Conservation (phyloP, 2,113 vertebrate genomes). For the Hippotragus niger region DNA sequence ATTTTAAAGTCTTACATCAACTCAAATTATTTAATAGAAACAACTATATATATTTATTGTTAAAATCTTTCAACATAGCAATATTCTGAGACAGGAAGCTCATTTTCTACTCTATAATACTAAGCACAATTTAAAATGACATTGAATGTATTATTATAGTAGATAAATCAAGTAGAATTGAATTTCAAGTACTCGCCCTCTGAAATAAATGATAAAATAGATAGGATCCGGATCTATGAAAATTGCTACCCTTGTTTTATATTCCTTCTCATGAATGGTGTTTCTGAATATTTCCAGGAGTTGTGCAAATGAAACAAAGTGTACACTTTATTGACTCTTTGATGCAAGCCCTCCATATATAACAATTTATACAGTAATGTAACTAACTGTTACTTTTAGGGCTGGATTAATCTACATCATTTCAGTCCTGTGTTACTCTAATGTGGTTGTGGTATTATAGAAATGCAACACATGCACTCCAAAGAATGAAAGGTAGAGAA, state of each 20-base stretch:
- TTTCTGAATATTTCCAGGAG: background rate
- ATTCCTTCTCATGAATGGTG: background rate
- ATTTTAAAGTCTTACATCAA: background rate
- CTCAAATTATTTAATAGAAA: background rate
- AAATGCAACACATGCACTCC: background rate
- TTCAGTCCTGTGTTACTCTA: background rate
- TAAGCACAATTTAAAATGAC: background rate
- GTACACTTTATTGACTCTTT: background rate
- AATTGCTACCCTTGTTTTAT: background rate
- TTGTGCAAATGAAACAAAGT: background rate
- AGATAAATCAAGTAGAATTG: background rate
- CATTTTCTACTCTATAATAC: background rate
- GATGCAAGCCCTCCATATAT: background rate
- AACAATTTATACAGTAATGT: background rate
- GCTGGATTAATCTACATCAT: background rate
- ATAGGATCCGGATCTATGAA: background rate
- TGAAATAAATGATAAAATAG: background rate
- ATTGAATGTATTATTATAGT: background rate
- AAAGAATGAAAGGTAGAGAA: background rate
- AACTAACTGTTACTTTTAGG: background rate
- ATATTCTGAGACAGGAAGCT: background rate
- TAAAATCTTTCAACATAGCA: background rate
- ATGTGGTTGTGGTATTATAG: background rate
- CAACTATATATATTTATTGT: background rate
- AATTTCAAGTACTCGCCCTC: background rate